Evolutionary conservation across 2,888 invertebrate species (phyloP), one percentile per base, ranked within the genome.

Genomic region (Pachycephus smyrnensis): DNA sequence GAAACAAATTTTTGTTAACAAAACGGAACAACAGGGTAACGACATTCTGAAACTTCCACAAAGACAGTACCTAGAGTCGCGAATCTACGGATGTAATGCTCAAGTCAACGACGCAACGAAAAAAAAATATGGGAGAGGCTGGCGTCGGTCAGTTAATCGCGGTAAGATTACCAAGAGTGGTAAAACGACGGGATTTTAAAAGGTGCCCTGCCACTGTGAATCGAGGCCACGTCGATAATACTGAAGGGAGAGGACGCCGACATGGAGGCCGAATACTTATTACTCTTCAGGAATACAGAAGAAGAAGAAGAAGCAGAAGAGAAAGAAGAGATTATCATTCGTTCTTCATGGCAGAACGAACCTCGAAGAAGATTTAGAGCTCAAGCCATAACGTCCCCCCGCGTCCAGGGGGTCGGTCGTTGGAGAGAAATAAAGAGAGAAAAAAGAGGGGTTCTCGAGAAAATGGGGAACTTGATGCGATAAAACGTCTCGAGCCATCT

Each of bases 401-500:
- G 55, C 55, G 55, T 23, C 23, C 23, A 23, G 55, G 23, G 23
- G 55, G 55, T 40, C 40, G 40, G 6, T 40, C 15, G 40, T 23
- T 0, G 55, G 23, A 55, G 23, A 55, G 2, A 9, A 55, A 68
- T 55, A 23, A 81, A 76, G 12, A 40, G 30, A 6, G 15, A 69
- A 30, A 75, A 75, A 15, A 69, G 15, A 33, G 76, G 40, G n/a
- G 11, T 69, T 31, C 11, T 23, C 33, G 40, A n/a, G 37, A 71
- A 23, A 30, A 69, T 68, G 69, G 40, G 15, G 55, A 37, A 40
- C 32, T 73, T 12, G 55, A 55, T 55, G 55, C 55, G 55, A 55
- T 55, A 55, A 55, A 55, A 55, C 55, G 55, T 75, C 77, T 84
- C 79, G 73, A 82, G 80, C 81, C 82, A 85, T 86, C 82, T 80